Evolutionary conservation across 2,113 vertebrate species (phyloP).

Genomic region (Litocranius walleri): DNA sequence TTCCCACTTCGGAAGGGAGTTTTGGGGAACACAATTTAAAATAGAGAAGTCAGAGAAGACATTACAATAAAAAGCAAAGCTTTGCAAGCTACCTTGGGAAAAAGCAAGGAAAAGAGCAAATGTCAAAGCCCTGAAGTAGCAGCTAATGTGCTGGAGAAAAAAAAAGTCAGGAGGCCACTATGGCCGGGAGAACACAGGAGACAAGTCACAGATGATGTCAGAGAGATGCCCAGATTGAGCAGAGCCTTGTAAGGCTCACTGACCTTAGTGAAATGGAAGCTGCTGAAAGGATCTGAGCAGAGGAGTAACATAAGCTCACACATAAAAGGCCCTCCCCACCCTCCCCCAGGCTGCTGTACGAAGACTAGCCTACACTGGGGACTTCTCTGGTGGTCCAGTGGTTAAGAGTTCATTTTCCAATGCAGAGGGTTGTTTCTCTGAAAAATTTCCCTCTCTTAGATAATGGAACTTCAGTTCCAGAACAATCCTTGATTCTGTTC

Average conservation of each 20-base stretch:
- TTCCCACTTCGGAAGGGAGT: not conserved
- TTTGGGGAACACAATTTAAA: not conserved
- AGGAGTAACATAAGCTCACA: not conserved
- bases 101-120: not conserved
- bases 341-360: not conserved
- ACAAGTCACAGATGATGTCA: not conserved
- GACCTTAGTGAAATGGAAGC: not conserved
- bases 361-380: not conserved
- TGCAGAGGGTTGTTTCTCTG: not conserved
- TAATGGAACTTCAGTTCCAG: not conserved
- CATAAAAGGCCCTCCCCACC: rapidly evolving
- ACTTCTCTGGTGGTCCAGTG: not conserved
- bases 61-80: not conserved
- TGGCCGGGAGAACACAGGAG: not conserved
- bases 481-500: not conserved
- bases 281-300: not conserved
- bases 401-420: not conserved
- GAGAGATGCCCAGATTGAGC: not conserved
- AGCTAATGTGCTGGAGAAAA: not conserved
- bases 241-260: no score
- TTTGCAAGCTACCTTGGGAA: not conserved
- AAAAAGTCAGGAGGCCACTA: not conserved
- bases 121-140: not conserved
- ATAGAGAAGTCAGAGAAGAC: not conserved
- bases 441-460: not conserved